Evolutionary conservation across 2,888 invertebrate genomes (phyloP).

Genomic region (Muschampia plurimacula): DNA sequence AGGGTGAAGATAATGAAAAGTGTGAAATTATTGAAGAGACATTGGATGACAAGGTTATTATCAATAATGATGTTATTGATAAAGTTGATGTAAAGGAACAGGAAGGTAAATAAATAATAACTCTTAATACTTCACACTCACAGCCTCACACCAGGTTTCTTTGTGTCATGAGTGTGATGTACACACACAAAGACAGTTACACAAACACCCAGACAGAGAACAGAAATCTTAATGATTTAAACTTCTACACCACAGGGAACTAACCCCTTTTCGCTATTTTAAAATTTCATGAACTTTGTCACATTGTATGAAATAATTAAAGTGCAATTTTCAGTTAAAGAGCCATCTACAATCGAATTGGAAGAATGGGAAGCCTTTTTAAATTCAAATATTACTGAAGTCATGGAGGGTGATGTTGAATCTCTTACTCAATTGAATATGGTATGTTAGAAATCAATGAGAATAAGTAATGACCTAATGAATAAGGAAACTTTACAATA

Average conservation of each 20-base stretch:
- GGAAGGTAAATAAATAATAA: slow-evolving; percentile 58
- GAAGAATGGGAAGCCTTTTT: slow-evolving; percentile 96
- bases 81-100: slow-evolving; percentile 62
- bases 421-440: slow-evolving; percentile 90
- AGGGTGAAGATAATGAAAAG: slow-evolving; percentile 76
- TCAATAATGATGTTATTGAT: slow-evolving; percentile 70
- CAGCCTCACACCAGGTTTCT: no score
- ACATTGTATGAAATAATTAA: neutral
- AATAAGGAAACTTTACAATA: no score
- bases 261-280: neutral
- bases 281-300: neutral
- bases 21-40: slow-evolving; percentile 77
- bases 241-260: no score
- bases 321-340: slow-evolving; percentile 61
- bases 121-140: neutral
- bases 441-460: slow-evolving; percentile 58
- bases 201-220: no score
- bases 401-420: slow-evolving; percentile 91
- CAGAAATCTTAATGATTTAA: no score
- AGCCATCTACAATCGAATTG: slow-evolving; percentile 90
- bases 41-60: slow-evolving; percentile 71
- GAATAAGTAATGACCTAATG: no score
- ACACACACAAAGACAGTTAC: no score
- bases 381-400: slow-evolving; percentile 92
- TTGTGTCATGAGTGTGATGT: no score